Base-by-base conservation (phyloP, 2,797 vertebrate species). In the Apogon talboti region DNA sequence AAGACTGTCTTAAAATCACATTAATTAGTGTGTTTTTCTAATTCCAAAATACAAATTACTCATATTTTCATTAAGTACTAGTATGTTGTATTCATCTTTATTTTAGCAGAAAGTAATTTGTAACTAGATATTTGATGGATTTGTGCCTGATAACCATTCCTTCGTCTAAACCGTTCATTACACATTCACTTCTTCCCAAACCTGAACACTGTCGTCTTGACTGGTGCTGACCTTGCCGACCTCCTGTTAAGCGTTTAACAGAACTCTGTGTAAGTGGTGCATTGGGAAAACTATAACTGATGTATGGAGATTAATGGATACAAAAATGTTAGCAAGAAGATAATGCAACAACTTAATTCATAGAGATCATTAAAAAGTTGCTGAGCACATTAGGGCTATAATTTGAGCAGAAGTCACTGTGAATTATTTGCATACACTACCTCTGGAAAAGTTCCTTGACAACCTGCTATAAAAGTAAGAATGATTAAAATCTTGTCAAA, bases 401-500 rank as follows among this genome's bases (percentile, higher is more conserved):
- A 18, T 60, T n/a, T 19, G 19, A 42, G 14, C 7, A 38, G 11
- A 0, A 33, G 30, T 9, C n/a, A 9, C 7, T 15, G 19, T 41
- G 40, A 24, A 11, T 16, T 19, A 43, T 41, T 15, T 10, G 33
- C 11, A 9, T 1, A 21, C 19, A 21, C 19, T 1, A 50, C n/a
- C 16, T n/a, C 3, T 14, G 6, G 14, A 30, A 18, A 38, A 11
- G n/a, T 43, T 48, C 38, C 33, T 55, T 45, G 35, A 15, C 50
- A 35, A 53, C 67, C 42, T 45, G 11, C 28, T 54, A n/a, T 16
- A 10, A 49, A 58, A 52, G 19, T 18, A 40, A 73, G 56, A 43
- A 55, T 5, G 41, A n/a, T n/a, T 33, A 71, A 70, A 71, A 33
- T 53, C 18, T 42, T 52, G 66, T 66, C 66, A 71, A 46, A 60